Evolutionary conservation across 2,888 invertebrate genomes (phyloP), one percentile per base, ranked within the genome.

Genomic region (Rhodophaea formosa): DNA sequence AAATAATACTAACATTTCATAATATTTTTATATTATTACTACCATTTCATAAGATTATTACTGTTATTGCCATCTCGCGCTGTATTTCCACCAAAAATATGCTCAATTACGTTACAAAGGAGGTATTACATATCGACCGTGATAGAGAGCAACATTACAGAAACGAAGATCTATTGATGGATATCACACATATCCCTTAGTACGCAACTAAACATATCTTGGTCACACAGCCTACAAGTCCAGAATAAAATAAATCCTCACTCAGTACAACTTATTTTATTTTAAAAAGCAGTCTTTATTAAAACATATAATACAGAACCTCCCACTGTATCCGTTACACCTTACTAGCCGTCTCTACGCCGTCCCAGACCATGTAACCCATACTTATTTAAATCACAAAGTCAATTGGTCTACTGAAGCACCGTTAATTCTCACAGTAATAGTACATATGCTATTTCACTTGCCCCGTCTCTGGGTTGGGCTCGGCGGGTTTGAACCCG

Each of bases 391-490:
- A 67, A 60, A 72, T 70, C 71, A 75, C 73, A 69, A 61, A 64
- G 63, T 70, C 62, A 67, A 67, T 77, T 67, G 69, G 72, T 74
- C 73, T 69, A 69, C 47, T 62, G 54, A 58, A 68, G 60, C 61
- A 61, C 71, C 66, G 59, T 65, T 66, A 76, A 74, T 61, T 70
- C 74, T 68, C 72, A 76, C 69, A 57, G 60, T 68, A 70, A 65
- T 74, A 73, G 60, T 77, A 70, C 76, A 68, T 75, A 70, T 88
- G 80, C 82, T 88, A 88, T 84, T 88, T 88, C 62, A 86, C 87
- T 76, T 87, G 88, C 51, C 84, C 82, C 17, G 82, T 66, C 62
- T 88, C 88, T 53, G 73, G 83, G 8, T 69, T 64, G 0, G 81
- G 70, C 54, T 86, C 85, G 2, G 72, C 59, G n/a, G 82, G 65